Base-by-base conservation (phyloP, 2,797 vertebrate species). In the Sus cebifrons region DNA sequence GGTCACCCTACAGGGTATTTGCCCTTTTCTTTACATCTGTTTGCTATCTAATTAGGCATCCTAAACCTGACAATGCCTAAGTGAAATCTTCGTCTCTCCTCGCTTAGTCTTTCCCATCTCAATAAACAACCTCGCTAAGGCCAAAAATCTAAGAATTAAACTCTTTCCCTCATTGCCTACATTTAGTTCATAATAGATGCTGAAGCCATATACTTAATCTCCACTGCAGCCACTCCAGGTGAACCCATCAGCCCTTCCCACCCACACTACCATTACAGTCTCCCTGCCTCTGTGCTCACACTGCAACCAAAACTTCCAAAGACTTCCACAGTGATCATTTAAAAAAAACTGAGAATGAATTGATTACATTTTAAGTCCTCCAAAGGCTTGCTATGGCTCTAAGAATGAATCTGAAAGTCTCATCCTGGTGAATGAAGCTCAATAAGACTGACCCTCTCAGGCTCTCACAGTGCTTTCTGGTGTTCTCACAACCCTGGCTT, bases 91-190 rank as follows among this genome's bases (percentile, higher is more conserved):
- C 0, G 18, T 12, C 36, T 56, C 49, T 52, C 70, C 20, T 88
- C 17, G 20, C 68, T n/a, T 49, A 89, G 27, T 40, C 49, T 77
- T 79, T 12, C 9, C 17, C 27, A 54, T 78, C 9, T 36, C 84
- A 93, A 7, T 82, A 78, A 54, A 54, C 14, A 96, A 21, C 75
- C 8, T 6, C 15, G 18, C 1, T 6, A 44, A 25, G 58, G 62
- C 32, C 74, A 36, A 89, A 83, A 65, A 93, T 23, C 52, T 71
- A 67, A 75, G 16, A 64, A 44, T 89, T 49, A 89, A 92, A 29
- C 3, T 84, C 67, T 88, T 94, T 75, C 15, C 68, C 16, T 91
- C 20, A 67, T 11, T 82, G 78, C n/a, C 49, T 74, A 86, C 15
- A 62, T 29, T 83, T 32, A 86, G 32, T 29, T 5, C 62, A 40